A percentile compares a stretch with the other conserved stretches of the same genome.
These are phyloP conservation scores for Taeniopygia guttata DNA, from an alignment of 2,797 vertebrate genomes.

Conservation along the genomic window DNA sequence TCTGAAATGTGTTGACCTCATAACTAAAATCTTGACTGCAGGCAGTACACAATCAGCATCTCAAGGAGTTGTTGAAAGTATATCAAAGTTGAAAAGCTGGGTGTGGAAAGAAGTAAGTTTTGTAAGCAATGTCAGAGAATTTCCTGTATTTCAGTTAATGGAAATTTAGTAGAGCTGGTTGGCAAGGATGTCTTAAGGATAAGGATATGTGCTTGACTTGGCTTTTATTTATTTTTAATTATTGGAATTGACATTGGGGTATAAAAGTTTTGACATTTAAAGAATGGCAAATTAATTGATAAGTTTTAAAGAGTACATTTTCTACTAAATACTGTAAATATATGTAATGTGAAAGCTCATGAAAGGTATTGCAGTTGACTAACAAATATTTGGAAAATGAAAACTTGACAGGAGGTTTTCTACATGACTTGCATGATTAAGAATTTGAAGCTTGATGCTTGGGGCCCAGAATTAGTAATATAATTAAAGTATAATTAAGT, in stretches of 20 bases:
- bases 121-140: neutral
- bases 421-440: neutral
- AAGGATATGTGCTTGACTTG: neutral
- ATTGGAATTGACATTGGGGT: neutral
- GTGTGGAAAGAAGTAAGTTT: neutral
- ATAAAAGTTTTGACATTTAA: neutral
- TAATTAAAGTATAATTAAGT: neutral
- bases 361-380: neutral
- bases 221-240: conserved; percentile 2
- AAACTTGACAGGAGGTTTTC: neutral
- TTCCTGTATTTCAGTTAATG: neutral
- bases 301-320: neutral
- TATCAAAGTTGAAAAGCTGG: neutral
- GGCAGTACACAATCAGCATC: neutral
- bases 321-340: neutral
- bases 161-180: neutral
- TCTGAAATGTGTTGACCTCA: neutral
- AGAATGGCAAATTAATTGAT: neutral
- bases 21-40: neutral
- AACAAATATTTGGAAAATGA: neutral
- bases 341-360: neutral
- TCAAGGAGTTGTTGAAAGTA: neutral
- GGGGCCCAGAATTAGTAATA: neutral
- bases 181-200: neutral
- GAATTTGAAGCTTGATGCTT: neutral